Base-by-base conservation (phyloP, 1,140 invertebrate species). In the Antheraea mylitta region DNA sequence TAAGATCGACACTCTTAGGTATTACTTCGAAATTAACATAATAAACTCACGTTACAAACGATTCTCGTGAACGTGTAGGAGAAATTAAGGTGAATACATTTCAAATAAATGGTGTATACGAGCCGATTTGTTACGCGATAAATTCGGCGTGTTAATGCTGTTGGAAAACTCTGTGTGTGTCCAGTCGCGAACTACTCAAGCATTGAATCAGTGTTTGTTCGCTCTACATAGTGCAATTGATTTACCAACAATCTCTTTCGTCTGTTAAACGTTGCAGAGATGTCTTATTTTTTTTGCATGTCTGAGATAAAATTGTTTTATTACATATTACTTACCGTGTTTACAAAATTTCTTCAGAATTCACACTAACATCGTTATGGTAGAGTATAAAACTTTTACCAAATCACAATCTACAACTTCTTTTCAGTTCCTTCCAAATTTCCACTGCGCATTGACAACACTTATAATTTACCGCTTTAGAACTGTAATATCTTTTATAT, bases 121-220 rank as follows among this genome's bases (percentile, higher is more conserved):
- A 13, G 13, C 13, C 8, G 8, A 22, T 30, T 30, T 61, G 36
- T 61, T 22, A 61, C 5, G n/a, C 19, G 16, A 22, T 22, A 22
- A 61, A 61, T n/a, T 68, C 68, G n/a, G 61, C 64, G 66, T 68
- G 45, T 13, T 53, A 30, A 36, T 22, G 62, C 64, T 45, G 75
- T 71, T 79, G 80, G 74, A 79, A 84, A 71, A 80, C 76, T 53
- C 53, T n/a, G 13, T 61, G 58, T 58, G 66, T 64, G 53, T 67
- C 62, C 59, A 64, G 65, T 67, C 68, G 22, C 66, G 62, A 73
- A 65, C 72, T 70, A 77, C 73, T 83, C 76, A 81, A 79, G 73
- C 78, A 76, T 73, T 80, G 79, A 83, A 74, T 81, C 76, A 80
- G 79, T 81, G 77, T 84, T 83, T 81, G 81, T 64, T 69, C 74